These are phyloP conservation scores for Aradophagus sp. DNA, from an alignment of 1,140 invertebrate genomes.

Conservation along the genomic window DNA sequence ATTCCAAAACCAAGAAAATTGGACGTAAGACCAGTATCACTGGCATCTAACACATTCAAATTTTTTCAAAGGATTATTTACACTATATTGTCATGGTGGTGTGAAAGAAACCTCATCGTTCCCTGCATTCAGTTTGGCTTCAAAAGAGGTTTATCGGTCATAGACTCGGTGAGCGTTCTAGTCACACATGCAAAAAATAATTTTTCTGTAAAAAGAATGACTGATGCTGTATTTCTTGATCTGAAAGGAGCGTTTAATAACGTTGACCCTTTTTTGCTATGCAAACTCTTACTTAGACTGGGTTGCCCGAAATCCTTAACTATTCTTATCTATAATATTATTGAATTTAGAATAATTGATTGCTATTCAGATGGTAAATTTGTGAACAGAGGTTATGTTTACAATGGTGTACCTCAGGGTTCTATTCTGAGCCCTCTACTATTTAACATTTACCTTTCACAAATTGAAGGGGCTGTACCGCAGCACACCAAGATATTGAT, in stretches of 20 bases:
- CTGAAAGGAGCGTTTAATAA: constrained; percentile 19
- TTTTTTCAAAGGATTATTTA: too few species aligned
- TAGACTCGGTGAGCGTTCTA: constrained; percentile 8
- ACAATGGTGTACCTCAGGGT: constrained; percentile 6
- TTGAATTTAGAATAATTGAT: constrained; percentile 1
- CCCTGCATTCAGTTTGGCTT: constrained; percentile 16
- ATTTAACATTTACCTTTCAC: constrained; percentile 9
- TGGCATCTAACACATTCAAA: too few species aligned
- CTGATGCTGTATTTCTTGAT: constrained; percentile 9
- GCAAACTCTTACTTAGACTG: constrained; percentile 5
- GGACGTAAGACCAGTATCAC: too few species aligned
- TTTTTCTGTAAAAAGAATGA: neutral
- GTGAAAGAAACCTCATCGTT: too few species aligned
- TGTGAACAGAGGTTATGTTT: neutral
- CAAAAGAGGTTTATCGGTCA: constrained; percentile 2
- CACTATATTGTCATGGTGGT: too few species aligned
- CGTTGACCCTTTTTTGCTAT: constrained; percentile 6
- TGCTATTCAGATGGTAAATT: constrained; percentile 1
- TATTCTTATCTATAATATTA: constrained; percentile 4
- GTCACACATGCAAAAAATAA: neutral
- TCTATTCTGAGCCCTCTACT: constrained; percentile 1
- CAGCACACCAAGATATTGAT: neutral
- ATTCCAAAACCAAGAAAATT: too few species aligned
- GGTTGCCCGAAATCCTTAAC: constrained; percentile 2
- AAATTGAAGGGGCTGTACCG: neutral